Base-by-base conservation (phyloP, 1,140 invertebrate species). In the Chironomus tepperi region DNA sequence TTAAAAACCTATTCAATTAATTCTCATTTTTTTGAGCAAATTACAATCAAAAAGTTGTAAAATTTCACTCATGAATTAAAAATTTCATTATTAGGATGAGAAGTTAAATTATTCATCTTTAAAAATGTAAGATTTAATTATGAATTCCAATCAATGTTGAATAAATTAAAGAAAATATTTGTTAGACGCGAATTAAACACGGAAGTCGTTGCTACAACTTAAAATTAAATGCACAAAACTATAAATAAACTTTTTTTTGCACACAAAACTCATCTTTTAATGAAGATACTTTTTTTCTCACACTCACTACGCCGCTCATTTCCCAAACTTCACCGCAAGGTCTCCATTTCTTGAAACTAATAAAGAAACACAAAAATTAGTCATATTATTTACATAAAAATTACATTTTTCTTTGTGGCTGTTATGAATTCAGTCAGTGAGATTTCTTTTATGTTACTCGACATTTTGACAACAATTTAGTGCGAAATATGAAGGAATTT, bases 341-440 rank as follows among this genome's bases (percentile, higher is more conserved):
- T 57, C 65, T 70, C 65, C 18, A 18, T 70, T 70, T 70, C 65
- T 18, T 18, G 65, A 19, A 70, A 19, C 16, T 19, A 70, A 70
- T 21, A 70, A 70, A 70, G 18, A 70, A 10, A 70, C 65, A 19
- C 47, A 57, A 57, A 70, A 70, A 70, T 70, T 70, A 70, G 65
- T 70, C 65, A 70, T 70, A 70, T 19, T 21, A 70, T 70, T 70
- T 70, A 70, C 65, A 70, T 70, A 70, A 70, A 70, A 70, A 70
- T 70, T 70, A 70, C 65, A 70, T 70, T 70, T 57, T 57, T 57
- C 3, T 57, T 57, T 57, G 47, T 57, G 12, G 12, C n/a, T 57
- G 12, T 15, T n/a, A 57, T n/a, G 12, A 57, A 57, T n/a, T 57
- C 47, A 57, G 47, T n/a, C 12, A 57, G 47, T n/a, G 47, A 57